phyloP scores from a whole-genome alignment of 2,888 invertebrate species.

The Dryobotodes eremita region DNA sequence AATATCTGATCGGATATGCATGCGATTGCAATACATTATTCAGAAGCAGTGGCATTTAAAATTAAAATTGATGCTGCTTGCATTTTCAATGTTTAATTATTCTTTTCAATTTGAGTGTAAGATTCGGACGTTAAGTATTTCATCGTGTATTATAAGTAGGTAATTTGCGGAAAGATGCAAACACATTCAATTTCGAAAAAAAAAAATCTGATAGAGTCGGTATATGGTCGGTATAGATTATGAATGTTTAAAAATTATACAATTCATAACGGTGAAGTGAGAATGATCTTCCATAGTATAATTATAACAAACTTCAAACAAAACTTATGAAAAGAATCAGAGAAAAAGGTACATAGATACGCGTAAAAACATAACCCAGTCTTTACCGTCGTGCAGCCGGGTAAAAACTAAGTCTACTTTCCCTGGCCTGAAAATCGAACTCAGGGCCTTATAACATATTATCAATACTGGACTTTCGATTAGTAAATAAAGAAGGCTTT shows the following conservation, averaged over 20 bases:
- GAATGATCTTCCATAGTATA: too few species aligned
- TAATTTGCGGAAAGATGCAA: neutral
- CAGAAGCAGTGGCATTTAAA: conserved; percentile 24
- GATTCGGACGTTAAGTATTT: neutral
- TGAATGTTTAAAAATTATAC: too few species aligned
- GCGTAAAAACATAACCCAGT: too few species aligned
- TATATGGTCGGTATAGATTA: too few species aligned
- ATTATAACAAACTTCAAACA: neutral
- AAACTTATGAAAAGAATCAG: neutral
- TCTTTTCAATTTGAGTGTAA: conserved; percentile 20
- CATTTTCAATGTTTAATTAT: conserved; percentile 7
- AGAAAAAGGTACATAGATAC: too few species aligned
- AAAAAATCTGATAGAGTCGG: too few species aligned
- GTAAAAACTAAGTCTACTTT: neutral
- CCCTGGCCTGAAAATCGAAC: neutral
- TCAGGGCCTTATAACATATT: too few species aligned
- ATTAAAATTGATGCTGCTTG: conserved; percentile 4
- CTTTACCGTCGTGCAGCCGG: too few species aligned
- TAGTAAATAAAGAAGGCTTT: neutral
- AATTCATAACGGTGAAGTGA: too few species aligned
- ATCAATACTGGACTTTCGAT: too few species aligned
- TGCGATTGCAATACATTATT: conserved; percentile 39
- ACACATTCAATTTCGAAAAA: neutral
- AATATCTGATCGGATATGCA: conserved; percentile 33
- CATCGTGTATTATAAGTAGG: too few species aligned